A percentile compares a stretch with the other conserved stretches of the same genome.
Evolutionary conservation across 2,888 invertebrate species (phyloP).

Genomic region (Mystacides longicornis): DNA sequence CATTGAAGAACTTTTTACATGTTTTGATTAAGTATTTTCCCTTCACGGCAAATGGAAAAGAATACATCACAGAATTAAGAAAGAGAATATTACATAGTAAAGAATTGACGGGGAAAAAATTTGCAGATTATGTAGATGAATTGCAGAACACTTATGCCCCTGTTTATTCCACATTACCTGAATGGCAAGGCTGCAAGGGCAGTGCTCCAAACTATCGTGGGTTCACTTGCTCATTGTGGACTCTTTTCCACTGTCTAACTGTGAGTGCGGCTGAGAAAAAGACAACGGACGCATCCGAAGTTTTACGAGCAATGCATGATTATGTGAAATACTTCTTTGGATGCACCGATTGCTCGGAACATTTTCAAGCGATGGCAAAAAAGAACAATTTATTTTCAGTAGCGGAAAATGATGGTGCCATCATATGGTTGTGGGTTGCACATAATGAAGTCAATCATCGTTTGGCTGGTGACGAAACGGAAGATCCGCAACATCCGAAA

Average conservation of each 20-base stretch:
- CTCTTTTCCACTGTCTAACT: constrained; percentile 84
- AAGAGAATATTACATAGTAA: constrained; percentile 45
- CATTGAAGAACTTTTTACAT: constrained; percentile 66
- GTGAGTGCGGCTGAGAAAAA: constrained; percentile 59
- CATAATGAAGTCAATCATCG: constrained; percentile 91
- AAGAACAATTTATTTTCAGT: constrained; percentile 63
- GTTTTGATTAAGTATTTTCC: constrained; percentile 75
- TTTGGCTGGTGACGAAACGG: constrained; percentile 76
- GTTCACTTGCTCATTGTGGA: constrained; percentile 94
- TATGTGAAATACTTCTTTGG: constrained; percentile 92
- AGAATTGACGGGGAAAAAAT: constrained; percentile 52
- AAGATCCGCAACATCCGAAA: constrained; percentile 87
- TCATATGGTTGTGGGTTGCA: constrained; percentile 90
- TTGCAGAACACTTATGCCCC: constrained; percentile 50
- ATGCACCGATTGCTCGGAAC: constrained; percentile 81
- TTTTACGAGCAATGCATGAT: constrained; percentile 75
- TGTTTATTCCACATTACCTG: constrained; percentile 46
- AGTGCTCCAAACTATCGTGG: constrained; percentile 70
- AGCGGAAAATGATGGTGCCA: constrained; percentile 61
- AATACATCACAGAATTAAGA: constrained; percentile 55
- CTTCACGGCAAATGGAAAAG: constrained; percentile 57
- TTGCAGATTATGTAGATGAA: constrained; percentile 48
- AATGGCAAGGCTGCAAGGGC: constrained; percentile 77
- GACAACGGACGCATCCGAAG: constrained; percentile 54
- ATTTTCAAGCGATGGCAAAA: constrained; percentile 82